A percentile compares a stretch with the other conserved stretches of the same genome.
These are phyloP conservation scores for Capreolus pygargus DNA, from an alignment of 2,113 vertebrate genomes.

Conservation along the genomic window DNA sequence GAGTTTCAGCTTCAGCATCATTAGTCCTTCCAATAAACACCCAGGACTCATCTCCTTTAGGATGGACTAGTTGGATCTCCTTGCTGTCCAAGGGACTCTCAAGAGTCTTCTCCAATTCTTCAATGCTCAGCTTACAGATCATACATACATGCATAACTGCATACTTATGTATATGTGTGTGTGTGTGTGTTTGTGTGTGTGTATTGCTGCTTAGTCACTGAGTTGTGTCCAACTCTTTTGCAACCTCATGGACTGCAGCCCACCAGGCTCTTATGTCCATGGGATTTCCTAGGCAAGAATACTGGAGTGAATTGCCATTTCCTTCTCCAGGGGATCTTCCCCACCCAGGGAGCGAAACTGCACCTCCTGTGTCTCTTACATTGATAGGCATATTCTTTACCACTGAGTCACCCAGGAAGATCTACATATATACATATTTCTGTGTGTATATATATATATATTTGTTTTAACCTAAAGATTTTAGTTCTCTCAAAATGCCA, in stretches of 20 bases:
- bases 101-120: not conserved
- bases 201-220: not conserved
- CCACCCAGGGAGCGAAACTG: not conserved
- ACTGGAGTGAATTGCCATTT: not conserved
- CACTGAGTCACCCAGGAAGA: not conserved
- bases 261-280: not conserved
- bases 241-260: not conserved
- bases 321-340: not conserved
- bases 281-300: not conserved
- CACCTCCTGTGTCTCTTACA: not conserved
- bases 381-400: not conserved
- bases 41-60: not conserved
- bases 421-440: not conserved
- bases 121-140: fast-evolving
- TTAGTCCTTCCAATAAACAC: not conserved
- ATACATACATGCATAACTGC: no score
- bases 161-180: not conserved
- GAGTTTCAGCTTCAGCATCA: not conserved
- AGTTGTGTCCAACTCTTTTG: not conserved
- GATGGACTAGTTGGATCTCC: not conserved
- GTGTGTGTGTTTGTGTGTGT: no score
- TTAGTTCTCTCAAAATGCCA: not conserved
- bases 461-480: not conserved
- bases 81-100: not conserved
- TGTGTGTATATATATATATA: not conserved